Evolutionary conservation across 2,113 vertebrate genomes (phyloP).

Genomic region (Propithecus coquereli): DNA sequence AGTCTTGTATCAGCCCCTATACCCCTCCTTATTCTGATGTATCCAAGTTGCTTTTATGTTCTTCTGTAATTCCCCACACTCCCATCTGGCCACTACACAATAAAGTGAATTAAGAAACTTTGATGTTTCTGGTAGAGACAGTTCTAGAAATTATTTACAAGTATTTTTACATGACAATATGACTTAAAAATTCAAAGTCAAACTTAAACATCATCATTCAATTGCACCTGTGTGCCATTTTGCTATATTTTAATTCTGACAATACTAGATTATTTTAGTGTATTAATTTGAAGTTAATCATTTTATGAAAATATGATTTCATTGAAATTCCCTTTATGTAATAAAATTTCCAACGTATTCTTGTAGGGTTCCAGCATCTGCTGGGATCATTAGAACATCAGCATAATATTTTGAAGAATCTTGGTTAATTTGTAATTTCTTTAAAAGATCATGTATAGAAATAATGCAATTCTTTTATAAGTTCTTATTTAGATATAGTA

Average conservation of each 20-base stretch:
- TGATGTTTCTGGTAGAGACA: neutral
- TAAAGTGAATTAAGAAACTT: neutral
- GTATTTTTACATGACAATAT: neutral
- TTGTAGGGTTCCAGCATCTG: neutral
- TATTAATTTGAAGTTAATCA: constrained; percentile 13
- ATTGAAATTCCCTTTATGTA: neutral
- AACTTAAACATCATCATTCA: neutral
- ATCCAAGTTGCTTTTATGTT: neutral
- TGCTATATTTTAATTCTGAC: neutral
- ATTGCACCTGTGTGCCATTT: neutral
- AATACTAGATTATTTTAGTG: neutral
- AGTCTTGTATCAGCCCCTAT: neutral
- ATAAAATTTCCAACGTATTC: neutral
- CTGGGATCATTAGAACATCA: neutral
- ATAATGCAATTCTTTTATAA: neutral
- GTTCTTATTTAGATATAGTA: neutral
- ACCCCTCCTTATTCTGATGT: neutral
- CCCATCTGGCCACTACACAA: neutral
- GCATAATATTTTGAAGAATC: neutral
- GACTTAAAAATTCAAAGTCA: neutral
- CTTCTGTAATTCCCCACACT: neutral
- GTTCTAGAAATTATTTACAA: neutral
- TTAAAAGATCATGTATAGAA: neutral
- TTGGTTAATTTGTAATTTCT: neutral
- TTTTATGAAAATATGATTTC: constrained; percentile 9